A percentile compares a stretch with the other conserved stretches of the same genome.
These are phyloP conservation scores for Sinocyclocheilus anophthalmus DNA, from an alignment of 2,113 vertebrate species.

Conservation along the genomic window DNA sequence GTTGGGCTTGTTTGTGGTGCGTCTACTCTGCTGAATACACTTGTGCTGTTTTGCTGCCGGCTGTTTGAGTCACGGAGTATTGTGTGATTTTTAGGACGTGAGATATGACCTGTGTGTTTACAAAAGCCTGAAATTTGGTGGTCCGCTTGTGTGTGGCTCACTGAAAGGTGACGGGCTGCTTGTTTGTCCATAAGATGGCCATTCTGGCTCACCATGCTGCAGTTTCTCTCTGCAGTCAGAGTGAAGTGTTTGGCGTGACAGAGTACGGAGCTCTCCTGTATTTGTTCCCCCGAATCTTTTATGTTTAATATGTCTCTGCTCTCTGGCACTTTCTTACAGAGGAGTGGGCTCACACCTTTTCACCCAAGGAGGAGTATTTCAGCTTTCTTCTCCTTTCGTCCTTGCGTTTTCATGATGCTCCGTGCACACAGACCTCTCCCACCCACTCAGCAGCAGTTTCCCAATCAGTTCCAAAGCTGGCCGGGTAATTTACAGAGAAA, in stretches of 20 bases:
- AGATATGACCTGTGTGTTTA: constrained; percentile 6
- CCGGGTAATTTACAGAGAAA: background rate
- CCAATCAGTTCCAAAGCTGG: background rate
- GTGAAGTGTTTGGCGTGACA: constrained; percentile 5
- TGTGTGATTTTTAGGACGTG: constrained; percentile 1
- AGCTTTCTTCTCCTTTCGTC: background rate
- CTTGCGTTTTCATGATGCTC: background rate
- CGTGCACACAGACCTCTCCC: background rate
- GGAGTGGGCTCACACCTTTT: constrained; percentile 13
- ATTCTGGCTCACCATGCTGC: constrained; percentile 12
- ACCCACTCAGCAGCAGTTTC: constrained; percentile 37
- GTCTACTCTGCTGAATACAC: background rate
- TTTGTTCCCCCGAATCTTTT: background rate
- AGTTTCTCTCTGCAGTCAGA: constrained; percentile 26
- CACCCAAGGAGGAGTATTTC: constrained; percentile 10
- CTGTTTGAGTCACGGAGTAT: background rate
- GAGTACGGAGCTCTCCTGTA: background rate
- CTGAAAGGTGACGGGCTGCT: constrained; percentile 2
- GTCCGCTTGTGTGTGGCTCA: background rate
- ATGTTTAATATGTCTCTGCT: constrained; percentile 10
- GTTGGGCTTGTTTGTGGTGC: background rate
- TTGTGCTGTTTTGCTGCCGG: constrained; percentile 8
- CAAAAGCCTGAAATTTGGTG: background rate
- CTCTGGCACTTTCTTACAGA: background rate
- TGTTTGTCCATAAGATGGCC: constrained; percentile 5